Evolutionary conservation across 2,113 vertebrate species (phyloP).

Genomic region (Girardinichthys multiradiatus): DNA sequence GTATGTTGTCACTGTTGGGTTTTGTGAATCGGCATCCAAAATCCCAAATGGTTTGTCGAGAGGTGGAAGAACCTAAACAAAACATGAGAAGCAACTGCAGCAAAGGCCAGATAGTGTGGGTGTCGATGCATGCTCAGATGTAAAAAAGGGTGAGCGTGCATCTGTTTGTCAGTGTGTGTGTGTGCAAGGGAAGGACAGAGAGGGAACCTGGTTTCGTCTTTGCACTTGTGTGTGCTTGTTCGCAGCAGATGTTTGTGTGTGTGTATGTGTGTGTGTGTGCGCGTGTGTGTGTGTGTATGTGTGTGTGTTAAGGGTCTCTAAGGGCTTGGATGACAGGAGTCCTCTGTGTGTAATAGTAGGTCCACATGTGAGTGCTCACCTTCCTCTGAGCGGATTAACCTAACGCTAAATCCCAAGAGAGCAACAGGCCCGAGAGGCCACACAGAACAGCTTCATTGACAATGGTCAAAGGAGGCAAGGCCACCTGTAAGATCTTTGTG

Average conservation of each 20-base stretch:
- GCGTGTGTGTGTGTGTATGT: slow-evolving; percentile 35
- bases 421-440: slow-evolving; percentile 80
- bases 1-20: slow-evolving; percentile 90
- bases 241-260: slow-evolving; percentile 21
- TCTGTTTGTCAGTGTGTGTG: slow-evolving; percentile 39
- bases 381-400: slow-evolving; percentile 82
- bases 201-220: slow-evolving; percentile 40
- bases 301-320: slow-evolving; percentile 64
- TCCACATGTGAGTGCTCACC: slow-evolving; percentile 81
- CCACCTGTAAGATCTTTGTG: slow-evolving; percentile 39
- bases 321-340: slow-evolving; percentile 78
- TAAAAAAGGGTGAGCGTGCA: slow-evolving; percentile 39
- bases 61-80: slow-evolving; percentile 82
- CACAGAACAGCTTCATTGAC: slow-evolving; percentile 78
- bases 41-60: slow-evolving; percentile 91
- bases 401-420: slow-evolving; percentile 81
- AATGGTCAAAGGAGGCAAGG: slow-evolving; percentile 54
- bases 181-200: slow-evolving; percentile 24
- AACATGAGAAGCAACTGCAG: slow-evolving; percentile 77
- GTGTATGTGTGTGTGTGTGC: slow-evolving; percentile 33
- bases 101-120: slow-evolving; percentile 63
- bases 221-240: slow-evolving; percentile 33
- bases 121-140: slow-evolving; percentile 56
- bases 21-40: slow-evolving; percentile 89
- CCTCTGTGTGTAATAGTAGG: slow-evolving; percentile 85